Conservation (phyloP, 1,140 invertebrate genomes). For the Halotydeus destructor region DNA sequence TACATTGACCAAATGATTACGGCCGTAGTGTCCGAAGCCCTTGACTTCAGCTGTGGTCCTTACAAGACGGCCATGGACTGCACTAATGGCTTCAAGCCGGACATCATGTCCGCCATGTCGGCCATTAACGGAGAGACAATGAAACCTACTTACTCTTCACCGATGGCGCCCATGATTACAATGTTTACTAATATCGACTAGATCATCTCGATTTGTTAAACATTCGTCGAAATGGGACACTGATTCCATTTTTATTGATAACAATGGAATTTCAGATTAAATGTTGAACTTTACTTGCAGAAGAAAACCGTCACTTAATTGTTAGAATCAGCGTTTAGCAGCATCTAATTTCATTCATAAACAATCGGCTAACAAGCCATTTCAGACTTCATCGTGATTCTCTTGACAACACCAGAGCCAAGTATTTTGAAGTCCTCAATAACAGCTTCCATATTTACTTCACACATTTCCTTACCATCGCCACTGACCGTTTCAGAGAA, state of each 20-base stretch:
- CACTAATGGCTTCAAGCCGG: neutral
- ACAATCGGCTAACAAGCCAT: too few species aligned
- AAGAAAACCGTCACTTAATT: too few species aligned
- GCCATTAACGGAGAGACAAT: neutral
- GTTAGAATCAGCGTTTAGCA: too few species aligned
- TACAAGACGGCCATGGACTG: slow-evolving; percentile 1
- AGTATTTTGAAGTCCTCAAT: slow-evolving; percentile 48
- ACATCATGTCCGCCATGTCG: neutral
- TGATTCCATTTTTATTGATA: too few species aligned
- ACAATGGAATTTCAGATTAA: too few species aligned
- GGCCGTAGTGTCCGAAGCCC: neutral
- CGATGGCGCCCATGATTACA: slow-evolving; percentile 1
- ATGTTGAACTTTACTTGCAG: too few species aligned
- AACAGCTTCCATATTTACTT: slow-evolving; percentile 40
- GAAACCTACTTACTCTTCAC: neutral
- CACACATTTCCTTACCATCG: slow-evolving; percentile 26
- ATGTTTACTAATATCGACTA: slow-evolving; percentile 21
- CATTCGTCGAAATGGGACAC: too few species aligned
- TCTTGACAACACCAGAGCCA: slow-evolving; percentile 35
- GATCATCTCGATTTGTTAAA: too few species aligned
- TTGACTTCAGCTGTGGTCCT: slow-evolving; percentile 3
- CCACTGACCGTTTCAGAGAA: slow-evolving; percentile 23
- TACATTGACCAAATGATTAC: slow-evolving; percentile 1
- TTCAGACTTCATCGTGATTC: neutral
- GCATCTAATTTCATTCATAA: too few species aligned